A percentile compares a stretch with the other conserved stretches of the same genome.
Evolutionary conservation across 2,888 invertebrate genomes (phyloP).

Genomic region (Antheraea yamamai): DNA sequence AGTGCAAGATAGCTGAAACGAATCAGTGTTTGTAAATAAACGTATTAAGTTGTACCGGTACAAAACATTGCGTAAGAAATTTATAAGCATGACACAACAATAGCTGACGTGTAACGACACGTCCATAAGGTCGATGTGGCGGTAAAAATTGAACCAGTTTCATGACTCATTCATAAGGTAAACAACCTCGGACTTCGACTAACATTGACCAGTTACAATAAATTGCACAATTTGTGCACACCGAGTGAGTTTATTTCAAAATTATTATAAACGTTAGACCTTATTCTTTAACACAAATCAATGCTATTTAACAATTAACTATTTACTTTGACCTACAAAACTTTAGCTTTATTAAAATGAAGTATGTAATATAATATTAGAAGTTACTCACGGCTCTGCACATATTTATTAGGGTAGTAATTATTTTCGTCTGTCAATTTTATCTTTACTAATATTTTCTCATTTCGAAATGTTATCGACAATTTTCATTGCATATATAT

Average conservation of each 20-base stretch:
- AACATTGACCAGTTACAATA: background rate
- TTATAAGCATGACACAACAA: background rate
- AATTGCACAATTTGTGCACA: conserved; percentile 1
- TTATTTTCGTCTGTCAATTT: too few relatives aligned
- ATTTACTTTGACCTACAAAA: conserved; percentile 1
- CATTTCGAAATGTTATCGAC: too few relatives aligned
- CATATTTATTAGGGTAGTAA: too few relatives aligned
- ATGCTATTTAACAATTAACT: background rate
- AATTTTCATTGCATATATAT: too few relatives aligned
- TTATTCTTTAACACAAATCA: background rate
- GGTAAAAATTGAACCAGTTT: background rate
- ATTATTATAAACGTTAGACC: background rate
- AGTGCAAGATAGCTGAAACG: background rate
- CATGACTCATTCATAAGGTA: conserved; percentile 13
- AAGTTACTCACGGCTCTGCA: too few relatives aligned
- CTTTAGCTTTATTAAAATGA: background rate
- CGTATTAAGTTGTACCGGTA: background rate
- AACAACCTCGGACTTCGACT: conserved; percentile 7
- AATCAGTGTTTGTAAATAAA: background rate
- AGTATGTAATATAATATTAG: too few relatives aligned
- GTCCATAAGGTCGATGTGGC: background rate
- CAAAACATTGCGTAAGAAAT: background rate
- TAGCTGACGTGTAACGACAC: background rate
- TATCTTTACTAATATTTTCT: too few relatives aligned
- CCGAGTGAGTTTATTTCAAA: background rate